Evolutionary conservation across 1,140 invertebrate genomes (phyloP).

Genomic region (Papilio xuthus): DNA sequence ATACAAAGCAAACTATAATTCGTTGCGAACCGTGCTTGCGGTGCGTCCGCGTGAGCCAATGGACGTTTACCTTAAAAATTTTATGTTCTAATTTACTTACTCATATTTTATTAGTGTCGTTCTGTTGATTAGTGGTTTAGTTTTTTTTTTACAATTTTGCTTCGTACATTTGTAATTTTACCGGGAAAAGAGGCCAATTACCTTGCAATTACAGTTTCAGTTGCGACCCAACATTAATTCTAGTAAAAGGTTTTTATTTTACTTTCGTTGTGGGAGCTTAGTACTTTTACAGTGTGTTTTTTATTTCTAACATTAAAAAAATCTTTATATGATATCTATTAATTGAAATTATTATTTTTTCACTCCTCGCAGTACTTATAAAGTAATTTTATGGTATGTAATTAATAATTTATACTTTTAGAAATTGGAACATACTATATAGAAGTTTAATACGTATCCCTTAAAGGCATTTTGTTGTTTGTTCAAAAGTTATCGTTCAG

Average conservation of each 20-base stretch:
- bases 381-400: background rate
- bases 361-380: background rate
- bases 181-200: background rate
- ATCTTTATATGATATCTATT: background rate
- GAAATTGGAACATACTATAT: background rate
- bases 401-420: background rate
- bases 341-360: background rate
- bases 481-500: conserved; percentile 5
- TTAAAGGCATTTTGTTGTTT: background rate
- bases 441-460: background rate
- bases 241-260: conserved; percentile 20
- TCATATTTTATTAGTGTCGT: background rate
- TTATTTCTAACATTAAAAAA: no score
- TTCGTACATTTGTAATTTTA: conserved; percentile 12
- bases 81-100: background rate
- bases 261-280: background rate
- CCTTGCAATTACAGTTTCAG: conserved; percentile 2
- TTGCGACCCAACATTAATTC: conserved; percentile 14
- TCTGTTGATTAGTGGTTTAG: background rate
- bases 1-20: no score
- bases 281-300: background rate
- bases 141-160: background rate
- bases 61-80: no score
- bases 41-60: no score
- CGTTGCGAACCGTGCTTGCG: no score